phyloP scores from a whole-genome alignment of 1,140 invertebrate species.

The Anastatus disparis region DNA sequence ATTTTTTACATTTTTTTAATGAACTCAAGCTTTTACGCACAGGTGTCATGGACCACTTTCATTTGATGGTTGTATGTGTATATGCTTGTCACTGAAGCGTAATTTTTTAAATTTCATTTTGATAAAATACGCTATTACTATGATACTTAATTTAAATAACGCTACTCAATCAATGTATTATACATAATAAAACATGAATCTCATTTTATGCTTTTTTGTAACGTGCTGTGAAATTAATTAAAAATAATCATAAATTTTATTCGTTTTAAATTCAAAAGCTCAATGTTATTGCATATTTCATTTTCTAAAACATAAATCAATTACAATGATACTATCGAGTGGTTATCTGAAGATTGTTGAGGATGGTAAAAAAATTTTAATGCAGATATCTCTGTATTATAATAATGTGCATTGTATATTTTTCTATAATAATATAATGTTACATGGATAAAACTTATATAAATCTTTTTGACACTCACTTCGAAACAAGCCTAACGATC shows the following conservation, averaged over 20 bases:
- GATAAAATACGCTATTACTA: too few relatives aligned
- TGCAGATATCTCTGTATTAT: constrained; percentile 4
- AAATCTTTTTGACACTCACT: constrained; percentile 24
- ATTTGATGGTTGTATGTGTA: constrained; percentile 1
- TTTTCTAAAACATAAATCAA: too few relatives aligned
- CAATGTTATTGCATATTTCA: too few relatives aligned
- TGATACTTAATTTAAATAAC: constrained; percentile 21
- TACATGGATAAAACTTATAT: constrained; percentile 37
- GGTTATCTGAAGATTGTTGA: not conserved
- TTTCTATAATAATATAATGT: constrained; percentile 35
- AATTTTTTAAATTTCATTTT: constrained; percentile 12
- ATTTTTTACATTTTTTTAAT: constrained; percentile 6
- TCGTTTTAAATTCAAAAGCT: too few relatives aligned
- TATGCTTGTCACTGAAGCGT: not conserved
- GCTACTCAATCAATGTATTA: constrained; percentile 12
- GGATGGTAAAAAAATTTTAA: not conserved
- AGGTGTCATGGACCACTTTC: not conserved
- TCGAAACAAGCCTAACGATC: constrained; percentile 14
- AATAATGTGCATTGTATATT: constrained; percentile 36
- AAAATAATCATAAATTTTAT: constrained; percentile 4
- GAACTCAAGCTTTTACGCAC: not conserved
- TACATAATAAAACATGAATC: constrained; percentile 14
- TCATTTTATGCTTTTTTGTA: constrained; percentile 18
- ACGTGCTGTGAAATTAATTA: not conserved
- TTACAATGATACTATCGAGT: not conserved